A percentile compares a stretch with the other conserved stretches of the same genome.
Evolutionary conservation across 2,888 invertebrate genomes (phyloP).

Genomic region (Pyrrhosoma nymphula): DNA sequence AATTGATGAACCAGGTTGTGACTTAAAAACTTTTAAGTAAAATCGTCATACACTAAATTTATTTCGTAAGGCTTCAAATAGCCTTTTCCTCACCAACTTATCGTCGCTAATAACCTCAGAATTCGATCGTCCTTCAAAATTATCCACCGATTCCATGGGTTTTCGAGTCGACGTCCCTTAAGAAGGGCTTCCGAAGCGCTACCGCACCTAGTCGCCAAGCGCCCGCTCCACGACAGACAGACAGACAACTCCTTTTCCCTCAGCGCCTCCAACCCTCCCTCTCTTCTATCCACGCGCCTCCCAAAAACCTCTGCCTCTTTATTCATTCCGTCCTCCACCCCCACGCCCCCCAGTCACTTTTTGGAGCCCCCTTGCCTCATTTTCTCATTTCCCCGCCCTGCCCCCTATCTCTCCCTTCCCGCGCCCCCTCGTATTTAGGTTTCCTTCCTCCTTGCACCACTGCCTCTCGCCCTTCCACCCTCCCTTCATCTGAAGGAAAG

Average conservation of each 20-base stretch:
- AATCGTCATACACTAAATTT: too few species aligned
- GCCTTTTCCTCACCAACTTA: too few species aligned
- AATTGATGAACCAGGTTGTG: too few species aligned
- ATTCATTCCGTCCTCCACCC: background rate
- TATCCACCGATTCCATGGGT: too few species aligned
- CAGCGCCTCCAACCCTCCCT: background rate
- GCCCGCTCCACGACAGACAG: too few species aligned
- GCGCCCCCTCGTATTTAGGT: conserved; percentile 55
- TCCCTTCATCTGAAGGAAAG: background rate
- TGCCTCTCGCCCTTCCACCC: background rate
- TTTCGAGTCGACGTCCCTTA: too few species aligned
- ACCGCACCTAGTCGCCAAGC: too few species aligned
- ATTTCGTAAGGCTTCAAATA: too few species aligned
- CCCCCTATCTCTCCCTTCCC: background rate
- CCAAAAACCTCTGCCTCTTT: background rate
- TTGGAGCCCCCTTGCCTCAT: background rate
- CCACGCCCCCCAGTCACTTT: background rate
- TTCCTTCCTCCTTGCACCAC: conserved; percentile 9
- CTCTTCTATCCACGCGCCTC: background rate
- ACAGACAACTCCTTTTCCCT: background rate
- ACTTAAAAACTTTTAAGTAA: too few species aligned
- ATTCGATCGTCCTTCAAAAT: too few species aligned
- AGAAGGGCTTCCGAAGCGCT: too few species aligned
- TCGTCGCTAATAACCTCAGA: too few species aligned
- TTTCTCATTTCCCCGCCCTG: background rate